A percentile compares a stretch with the other conserved stretches of the same genome.
These are phyloP conservation scores for Myrmecobius fasciatus DNA, from an alignment of 2,113 vertebrate genomes.

Conservation along the genomic window DNA sequence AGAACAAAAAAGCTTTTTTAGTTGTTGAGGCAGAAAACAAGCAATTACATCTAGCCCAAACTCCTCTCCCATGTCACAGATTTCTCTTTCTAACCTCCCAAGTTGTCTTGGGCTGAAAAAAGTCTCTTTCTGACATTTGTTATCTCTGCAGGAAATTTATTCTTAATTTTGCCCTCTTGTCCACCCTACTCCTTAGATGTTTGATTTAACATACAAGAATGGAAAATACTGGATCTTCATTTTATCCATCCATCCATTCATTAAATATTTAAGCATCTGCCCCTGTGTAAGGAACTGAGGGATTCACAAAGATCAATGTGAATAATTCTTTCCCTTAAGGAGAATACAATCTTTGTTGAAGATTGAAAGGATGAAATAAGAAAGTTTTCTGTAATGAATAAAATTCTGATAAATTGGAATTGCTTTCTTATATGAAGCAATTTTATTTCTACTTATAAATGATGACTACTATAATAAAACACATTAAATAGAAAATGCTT, in stretches of 20 bases:
- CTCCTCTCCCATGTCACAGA: not conserved
- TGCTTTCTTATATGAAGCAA: not conserved
- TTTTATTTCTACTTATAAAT: constrained; percentile 64
- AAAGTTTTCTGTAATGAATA: too few relatives aligned
- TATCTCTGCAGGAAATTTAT: not conserved
- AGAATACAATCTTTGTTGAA: too few relatives aligned
- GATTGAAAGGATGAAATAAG: too few relatives aligned
- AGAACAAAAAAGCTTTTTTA: too few relatives aligned
- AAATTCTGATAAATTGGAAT: too few relatives aligned
- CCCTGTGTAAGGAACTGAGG: not conserved
- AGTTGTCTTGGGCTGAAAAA: not conserved
- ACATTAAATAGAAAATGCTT: constrained; percentile 69
- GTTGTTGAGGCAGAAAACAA: too few relatives aligned
- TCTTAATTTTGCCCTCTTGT: not conserved
- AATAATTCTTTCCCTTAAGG: too few relatives aligned
- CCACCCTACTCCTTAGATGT: not conserved
- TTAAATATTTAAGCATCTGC: not conserved
- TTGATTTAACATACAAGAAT: not conserved
- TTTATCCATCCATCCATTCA: too few relatives aligned
- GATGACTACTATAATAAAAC: constrained; percentile 68
- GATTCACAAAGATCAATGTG: too few relatives aligned
- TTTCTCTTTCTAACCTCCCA: not conserved
- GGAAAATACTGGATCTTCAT: not conserved
- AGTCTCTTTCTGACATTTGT: not conserved
- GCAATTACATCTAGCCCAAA: not conserved